Base-by-base conservation (phyloP, 2,113 vertebrate genomes). In the Propithecus coquereli region DNA sequence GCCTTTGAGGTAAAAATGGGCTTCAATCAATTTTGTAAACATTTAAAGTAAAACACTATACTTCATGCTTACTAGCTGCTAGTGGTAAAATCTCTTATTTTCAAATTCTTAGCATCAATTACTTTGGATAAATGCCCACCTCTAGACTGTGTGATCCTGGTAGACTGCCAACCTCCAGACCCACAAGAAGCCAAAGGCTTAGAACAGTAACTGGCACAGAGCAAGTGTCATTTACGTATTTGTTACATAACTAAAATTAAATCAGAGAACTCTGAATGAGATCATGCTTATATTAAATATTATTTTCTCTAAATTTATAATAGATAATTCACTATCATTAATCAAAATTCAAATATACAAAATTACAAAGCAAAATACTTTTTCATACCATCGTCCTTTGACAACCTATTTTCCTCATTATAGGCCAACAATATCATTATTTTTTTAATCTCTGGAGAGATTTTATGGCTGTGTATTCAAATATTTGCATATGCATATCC, bases 21-120 rank as follows among this genome's bases (percentile, higher is more conserved):
- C 47, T 90, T 89, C 30, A 87, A 90, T 82, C 43, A 95, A 9
- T 71, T 66, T 50, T 74, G 6, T 77, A 93, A 82, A 76, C 23
- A n/a, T n/a, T 94, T 94, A 74, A 89, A 81, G 54, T 82, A 52
- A 92, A 95, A 43, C n/a, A 71, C 27, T 88, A 45, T 59, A 74
- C 20, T 22, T 40, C 16, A 0, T 71, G 40, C 14, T 93, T 95
- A 65, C 34, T 77, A 86, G 54, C 37, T 73, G 11, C 43, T 77
- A 30, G 20, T 30, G n/a, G 34, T 52, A 54, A 95, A 89, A n/a
- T 45, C 10, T 87, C 52, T 54, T 82, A 63, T 65, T 95, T 95
- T 95, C 52, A 94, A 61, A 91, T 91, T 87, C 71, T 93, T 73
- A 71, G 3, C 79, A 89, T 86, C 90, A 66, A 1, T 77, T 63